Conservation (phyloP, 2,888 invertebrate species). For the Danaus chrysippus region DNA sequence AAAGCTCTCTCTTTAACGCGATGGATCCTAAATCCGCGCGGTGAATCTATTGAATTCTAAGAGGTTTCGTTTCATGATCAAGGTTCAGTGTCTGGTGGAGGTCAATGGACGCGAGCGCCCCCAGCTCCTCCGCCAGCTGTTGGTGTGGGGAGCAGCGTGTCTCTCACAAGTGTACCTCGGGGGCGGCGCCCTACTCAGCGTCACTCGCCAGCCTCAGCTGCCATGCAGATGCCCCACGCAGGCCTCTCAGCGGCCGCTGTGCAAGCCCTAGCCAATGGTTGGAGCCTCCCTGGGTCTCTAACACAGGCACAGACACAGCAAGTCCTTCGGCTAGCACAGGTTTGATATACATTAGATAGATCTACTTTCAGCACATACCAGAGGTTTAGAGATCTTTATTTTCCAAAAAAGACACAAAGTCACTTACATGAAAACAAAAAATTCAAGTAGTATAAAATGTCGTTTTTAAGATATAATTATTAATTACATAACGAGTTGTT, state of each 20-base stretch:
- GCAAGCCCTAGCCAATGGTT: slow-evolving; percentile 68
- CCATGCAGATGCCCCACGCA: slow-evolving; percentile 66
- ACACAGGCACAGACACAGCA: slow-evolving; percentile 75
- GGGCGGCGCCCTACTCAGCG: slow-evolving; percentile 54
- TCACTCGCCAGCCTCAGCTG: slow-evolving; percentile 52
- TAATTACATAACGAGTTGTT: no score
- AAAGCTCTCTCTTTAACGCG: no score
- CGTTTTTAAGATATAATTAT: no score
- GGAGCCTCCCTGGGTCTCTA: slow-evolving; percentile 52
- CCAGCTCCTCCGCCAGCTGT: slow-evolving; percentile 81
- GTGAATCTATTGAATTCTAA: no score
- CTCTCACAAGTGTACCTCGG: slow-evolving; percentile 53
- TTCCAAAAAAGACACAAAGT: no score
- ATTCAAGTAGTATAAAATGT: no score
- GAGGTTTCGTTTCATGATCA: slow-evolving; percentile 18
- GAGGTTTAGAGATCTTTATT: no score
- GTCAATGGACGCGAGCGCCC: slow-evolving; percentile 89
- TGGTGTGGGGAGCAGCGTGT: slow-evolving; percentile 42
- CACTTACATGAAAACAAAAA: no score
- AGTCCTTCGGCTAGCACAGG: slow-evolving; percentile 73
- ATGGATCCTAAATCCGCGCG: no score
- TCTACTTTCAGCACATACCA: no score
- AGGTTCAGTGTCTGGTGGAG: slow-evolving; percentile 73
- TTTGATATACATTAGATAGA: slow-evolving; percentile 27
- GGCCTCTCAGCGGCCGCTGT: slow-evolving; percentile 66